Evolutionary conservation across 2,888 invertebrate species (phyloP).

Genomic region (Tanaodytes sp.): DNA sequence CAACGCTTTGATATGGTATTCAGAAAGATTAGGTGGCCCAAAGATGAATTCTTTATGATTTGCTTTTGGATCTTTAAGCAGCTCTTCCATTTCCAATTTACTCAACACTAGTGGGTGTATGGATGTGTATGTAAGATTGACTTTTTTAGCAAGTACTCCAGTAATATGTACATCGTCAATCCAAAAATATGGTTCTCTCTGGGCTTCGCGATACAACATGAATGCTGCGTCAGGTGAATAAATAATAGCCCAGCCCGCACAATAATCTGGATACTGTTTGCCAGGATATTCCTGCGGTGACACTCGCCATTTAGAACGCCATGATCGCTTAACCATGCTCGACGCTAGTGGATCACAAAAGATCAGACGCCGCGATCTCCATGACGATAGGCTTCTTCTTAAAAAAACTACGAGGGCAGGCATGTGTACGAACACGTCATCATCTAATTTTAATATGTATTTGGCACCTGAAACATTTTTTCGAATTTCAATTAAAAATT

Average conservation of each 20-base stretch:
- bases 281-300: conserved; percentile 79
- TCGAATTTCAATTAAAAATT: no score
- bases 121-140: conserved; percentile 76
- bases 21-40: conserved; percentile 75
- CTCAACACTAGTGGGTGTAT: conserved; percentile 73
- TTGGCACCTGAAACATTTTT: conserved; percentile 67
- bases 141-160: conserved; percentile 77
- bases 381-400: conserved; percentile 76
- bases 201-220: conserved; percentile 77
- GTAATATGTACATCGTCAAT: conserved; percentile 88
- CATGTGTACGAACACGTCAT: conserved; percentile 74
- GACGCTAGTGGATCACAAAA: conserved; percentile 77
- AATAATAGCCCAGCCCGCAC: conserved; percentile 82
- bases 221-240: conserved; percentile 79
- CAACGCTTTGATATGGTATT: conserved; percentile 74
- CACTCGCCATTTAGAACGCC: conserved; percentile 85
- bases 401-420: conserved; percentile 72
- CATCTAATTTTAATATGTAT: conserved; percentile 74
- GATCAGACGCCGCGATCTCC: conserved; percentile 78
- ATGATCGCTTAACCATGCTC: conserved; percentile 77
- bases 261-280: conserved; percentile 82
- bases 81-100: conserved; percentile 61
- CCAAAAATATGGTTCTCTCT: conserved; percentile 83
- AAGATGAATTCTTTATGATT: conserved; percentile 74
- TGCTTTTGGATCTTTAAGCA: conserved; percentile 56